Conservation (phyloP, 2,888 invertebrate species). For the Ceramica pisi region DNA sequence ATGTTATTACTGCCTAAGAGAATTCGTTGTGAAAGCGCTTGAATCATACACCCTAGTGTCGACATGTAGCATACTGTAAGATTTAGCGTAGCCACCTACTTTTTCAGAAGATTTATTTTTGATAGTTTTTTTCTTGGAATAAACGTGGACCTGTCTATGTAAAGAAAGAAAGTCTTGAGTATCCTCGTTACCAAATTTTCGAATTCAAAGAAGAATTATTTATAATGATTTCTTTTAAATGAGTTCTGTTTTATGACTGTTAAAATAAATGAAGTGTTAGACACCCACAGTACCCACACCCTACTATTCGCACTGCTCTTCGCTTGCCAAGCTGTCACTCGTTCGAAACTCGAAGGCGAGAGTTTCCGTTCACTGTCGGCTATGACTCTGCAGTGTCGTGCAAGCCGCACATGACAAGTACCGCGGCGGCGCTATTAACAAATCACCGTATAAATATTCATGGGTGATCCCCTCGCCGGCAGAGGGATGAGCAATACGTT, state of each 20-base stretch:
- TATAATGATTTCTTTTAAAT: neutral
- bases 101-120: constrained; percentile 17
- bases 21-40: constrained; percentile 71
- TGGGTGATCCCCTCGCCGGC: constrained; percentile 81
- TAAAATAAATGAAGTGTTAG: neutral
- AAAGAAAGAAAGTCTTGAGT: neutral
- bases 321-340: constrained; percentile 3
- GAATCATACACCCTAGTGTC: constrained; percentile 64
- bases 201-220: constrained; percentile 1
- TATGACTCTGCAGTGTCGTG: constrained; percentile 25
- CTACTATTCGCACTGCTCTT: neutral
- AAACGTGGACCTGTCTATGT: neutral
- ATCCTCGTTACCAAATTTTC: neutral
- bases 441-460: constrained; percentile 89
- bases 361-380: constrained; percentile 9
- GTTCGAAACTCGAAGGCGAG: neutral
- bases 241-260: neutral
- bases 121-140: neutral
- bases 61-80: constrained; percentile 41
- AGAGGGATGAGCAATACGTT: constrained; percentile 82
- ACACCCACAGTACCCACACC: neutral
- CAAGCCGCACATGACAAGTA: constrained; percentile 48
- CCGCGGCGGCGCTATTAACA: constrained; percentile 75
- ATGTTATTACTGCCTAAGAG: constrained; percentile 61
- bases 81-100: constrained; percentile 11